phyloP scores from a whole-genome alignment of 2,113 vertebrate species.

The Alouatta palliata region DNA sequence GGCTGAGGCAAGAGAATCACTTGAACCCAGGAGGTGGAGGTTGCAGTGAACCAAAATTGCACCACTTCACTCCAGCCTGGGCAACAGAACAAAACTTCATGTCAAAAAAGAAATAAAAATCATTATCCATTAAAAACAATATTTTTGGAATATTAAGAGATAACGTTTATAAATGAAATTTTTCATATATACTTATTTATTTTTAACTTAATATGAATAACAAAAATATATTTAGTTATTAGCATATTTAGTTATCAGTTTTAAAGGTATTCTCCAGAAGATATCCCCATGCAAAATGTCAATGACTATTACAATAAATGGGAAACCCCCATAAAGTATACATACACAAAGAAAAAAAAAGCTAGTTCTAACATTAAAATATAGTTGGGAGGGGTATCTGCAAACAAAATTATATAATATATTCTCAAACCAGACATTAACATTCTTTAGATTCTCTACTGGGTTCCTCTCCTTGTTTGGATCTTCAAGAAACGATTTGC shows the following conservation, averaged over 20 bases:
- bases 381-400: neutral
- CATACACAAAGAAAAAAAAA: neutral
- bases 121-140: slow-evolving; percentile 18
- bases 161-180: slow-evolving; percentile 23
- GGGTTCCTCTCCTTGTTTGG: slow-evolving; percentile 28
- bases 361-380: slow-evolving; percentile 23
- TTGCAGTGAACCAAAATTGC: no score
- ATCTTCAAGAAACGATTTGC: slow-evolving; percentile 9
- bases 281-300: neutral
- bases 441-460: neutral
- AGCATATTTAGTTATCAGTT: slow-evolving; percentile 17
- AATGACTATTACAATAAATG: slow-evolving; percentile 2
- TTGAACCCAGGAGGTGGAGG: no score
- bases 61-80: no score
- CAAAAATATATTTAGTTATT: slow-evolving; percentile 47
- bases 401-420: slow-evolving; percentile 42
- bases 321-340: neutral
- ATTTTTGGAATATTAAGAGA: slow-evolving; percentile 34
- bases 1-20: no score
- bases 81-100: no score
- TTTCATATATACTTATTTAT: slow-evolving; percentile 1
- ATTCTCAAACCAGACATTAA: slow-evolving; percentile 12
- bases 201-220: slow-evolving; percentile 11
- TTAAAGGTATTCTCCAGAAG: slow-evolving; percentile 37
- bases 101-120: neutral